Evolutionary conservation across 2,797 vertebrate genomes (phyloP).

Genomic region (Pangasius larnaudii): DNA sequence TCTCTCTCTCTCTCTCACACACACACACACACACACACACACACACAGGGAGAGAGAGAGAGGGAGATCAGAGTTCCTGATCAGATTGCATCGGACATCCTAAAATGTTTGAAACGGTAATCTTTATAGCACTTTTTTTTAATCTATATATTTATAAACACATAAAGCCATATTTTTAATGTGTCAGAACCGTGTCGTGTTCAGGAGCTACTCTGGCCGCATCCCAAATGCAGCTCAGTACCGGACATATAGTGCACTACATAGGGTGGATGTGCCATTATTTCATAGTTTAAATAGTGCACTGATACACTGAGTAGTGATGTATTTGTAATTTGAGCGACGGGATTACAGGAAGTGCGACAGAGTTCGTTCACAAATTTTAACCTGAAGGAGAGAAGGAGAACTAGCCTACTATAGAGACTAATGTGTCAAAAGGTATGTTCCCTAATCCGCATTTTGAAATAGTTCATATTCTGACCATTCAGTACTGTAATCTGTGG

Average conservation of each 20-base stretch:
- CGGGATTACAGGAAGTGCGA: neutral
- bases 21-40: neutral
- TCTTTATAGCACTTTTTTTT: neutral
- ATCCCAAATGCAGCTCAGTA: neutral
- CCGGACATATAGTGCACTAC: neutral
- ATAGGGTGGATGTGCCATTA: neutral
- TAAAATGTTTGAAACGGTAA: constrained; percentile 84
- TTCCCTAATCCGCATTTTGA: neutral
- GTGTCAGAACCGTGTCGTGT: neutral
- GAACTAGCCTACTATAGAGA: neutral
- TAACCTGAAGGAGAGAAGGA: neutral
- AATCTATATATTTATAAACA: neutral
- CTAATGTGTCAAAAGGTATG: neutral
- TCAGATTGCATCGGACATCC: constrained; percentile 73
- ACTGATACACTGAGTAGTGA: neutral
- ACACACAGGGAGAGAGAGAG: constrained; percentile 33
- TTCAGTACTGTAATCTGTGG: neutral
- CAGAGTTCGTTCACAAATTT: neutral
- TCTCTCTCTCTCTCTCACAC: neutral
- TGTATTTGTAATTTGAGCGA: neutral
- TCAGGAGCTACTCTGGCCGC: neutral
- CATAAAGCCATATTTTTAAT: neutral
- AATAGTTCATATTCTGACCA: neutral
- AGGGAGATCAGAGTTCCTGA: constrained; percentile 63
- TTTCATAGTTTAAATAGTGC: neutral